Base-by-base conservation (phyloP, 2,888 invertebrate genomes). In the Xylota sylvarum region DNA sequence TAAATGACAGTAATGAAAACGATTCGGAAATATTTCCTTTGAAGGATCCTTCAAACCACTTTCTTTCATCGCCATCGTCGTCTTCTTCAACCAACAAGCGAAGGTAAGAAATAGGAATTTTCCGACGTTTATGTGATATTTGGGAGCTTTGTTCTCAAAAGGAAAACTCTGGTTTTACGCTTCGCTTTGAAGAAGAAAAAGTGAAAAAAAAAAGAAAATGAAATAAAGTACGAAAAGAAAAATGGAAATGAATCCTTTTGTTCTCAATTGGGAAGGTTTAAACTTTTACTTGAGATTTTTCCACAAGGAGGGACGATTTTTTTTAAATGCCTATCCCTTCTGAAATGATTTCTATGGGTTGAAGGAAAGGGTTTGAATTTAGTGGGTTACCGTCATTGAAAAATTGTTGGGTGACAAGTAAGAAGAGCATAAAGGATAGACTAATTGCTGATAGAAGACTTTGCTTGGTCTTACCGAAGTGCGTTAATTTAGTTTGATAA, bases 1-100 rank as follows among this genome's bases (percentile, higher is more conserved):
- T 73, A 86, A 86, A 86, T 86, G 86, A 86, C 86, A 86, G 77
- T 86, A 86, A 86, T 86, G 86, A 86, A 86, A 86, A 86, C 82
- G 86, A 86, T 86, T 86, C 62, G 86, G 82, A 86, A 82, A 86
- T 86, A 86, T 86, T 86, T 86, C 86, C 82, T 86, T 86, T 86
- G 86, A 86, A 86, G 86, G 77, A 86, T 82, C 86, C 86, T 86
- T 86, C 86, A 86, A 78, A 82, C 86, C 82, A 86, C 77, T 79
- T 82, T 69, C 85, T 81, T 85, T 72, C 76, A 72, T 69, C 58
- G 37, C 35, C 48, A 32, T 43, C 69, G 32, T 64, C 46, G 32
- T 50, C 19, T n/a, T 32, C 56, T 48, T 52, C 72, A 55, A 52
- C 23, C 10, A 17, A 64, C 72, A 23, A 46, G 52, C 23, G 30